Percentiles rank a stretch among this genome's conserved stretches.
These are phyloP conservation scores for Wiebesia pumilae DNA, from an alignment of 1,140 invertebrate species.

Conservation along the genomic window DNA sequence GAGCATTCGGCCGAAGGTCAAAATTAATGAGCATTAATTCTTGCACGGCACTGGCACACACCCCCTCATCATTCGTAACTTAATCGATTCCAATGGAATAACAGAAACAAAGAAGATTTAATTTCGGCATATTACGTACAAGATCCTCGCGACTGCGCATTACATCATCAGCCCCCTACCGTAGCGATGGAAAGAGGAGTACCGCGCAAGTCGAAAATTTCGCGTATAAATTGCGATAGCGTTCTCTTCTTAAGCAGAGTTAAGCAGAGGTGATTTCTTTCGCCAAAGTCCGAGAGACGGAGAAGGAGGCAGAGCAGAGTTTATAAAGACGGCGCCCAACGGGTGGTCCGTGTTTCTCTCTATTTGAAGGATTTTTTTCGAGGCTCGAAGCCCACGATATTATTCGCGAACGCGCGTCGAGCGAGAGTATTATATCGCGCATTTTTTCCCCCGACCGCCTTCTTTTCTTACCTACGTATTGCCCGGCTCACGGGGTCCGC, in stretches of 20 bases:
- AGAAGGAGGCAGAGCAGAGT: background rate
- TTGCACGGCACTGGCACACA: background rate
- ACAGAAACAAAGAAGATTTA: conserved; percentile 34
- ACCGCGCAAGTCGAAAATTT: background rate
- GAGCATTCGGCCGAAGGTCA: background rate
- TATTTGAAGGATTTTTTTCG: conserved; percentile 49
- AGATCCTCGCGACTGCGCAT: background rate
- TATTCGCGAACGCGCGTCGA: conserved; percentile 9
- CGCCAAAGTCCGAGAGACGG: background rate
- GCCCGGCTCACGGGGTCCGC: background rate
- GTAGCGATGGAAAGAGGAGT: background rate
- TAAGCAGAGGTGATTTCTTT: conserved; percentile 45
- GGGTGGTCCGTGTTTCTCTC: conserved; percentile 53
- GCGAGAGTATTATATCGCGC: conserved; percentile 23
- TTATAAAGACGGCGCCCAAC: conserved; percentile 21
- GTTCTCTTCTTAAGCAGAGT: conserved; percentile 3
- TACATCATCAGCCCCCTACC: conserved; percentile 15
- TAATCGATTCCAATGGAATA: background rate
- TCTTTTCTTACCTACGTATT: conserved; percentile 8
- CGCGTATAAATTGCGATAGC: conserved; percentile 6
- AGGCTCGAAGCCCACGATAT: conserved; percentile 1
- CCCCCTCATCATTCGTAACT: background rate
- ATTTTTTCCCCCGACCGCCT: conserved; percentile 17
- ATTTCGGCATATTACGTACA: conserved; percentile 19
- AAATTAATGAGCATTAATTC: conserved; percentile 38